Conservation (phyloP, 2,888 invertebrate genomes). For the Cerastis rubricosa region DNA sequence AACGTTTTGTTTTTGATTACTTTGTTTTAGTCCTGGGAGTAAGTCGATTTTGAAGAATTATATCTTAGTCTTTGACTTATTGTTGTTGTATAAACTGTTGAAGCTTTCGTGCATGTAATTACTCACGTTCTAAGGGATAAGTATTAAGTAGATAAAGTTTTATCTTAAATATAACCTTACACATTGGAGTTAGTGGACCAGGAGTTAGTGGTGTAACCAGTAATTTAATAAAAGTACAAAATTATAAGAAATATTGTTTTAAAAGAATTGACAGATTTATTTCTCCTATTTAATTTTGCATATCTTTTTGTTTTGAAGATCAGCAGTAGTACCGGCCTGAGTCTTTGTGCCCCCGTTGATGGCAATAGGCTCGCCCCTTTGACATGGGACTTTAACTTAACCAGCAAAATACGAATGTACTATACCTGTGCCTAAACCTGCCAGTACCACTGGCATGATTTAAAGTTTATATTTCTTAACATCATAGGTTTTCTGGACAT, state of each 20-base stretch:
- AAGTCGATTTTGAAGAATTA: slow-evolving; percentile 29
- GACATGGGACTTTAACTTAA: neutral
- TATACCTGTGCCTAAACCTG: neutral
- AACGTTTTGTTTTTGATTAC: slow-evolving; percentile 54
- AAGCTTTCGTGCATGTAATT: slow-evolving; percentile 33
- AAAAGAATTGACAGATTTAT: neutral
- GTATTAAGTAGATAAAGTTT: neutral
- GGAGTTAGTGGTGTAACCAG: too few species aligned
- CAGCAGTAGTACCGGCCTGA: neutral
- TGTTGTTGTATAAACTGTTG: slow-evolving; percentile 22
- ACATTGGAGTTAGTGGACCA: too few species aligned
- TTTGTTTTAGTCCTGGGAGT: slow-evolving; percentile 31
- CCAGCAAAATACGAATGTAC: neutral
- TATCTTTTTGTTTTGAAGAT: neutral
- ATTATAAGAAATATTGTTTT: neutral
- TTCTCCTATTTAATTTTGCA: neutral
- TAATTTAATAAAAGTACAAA: neutral
- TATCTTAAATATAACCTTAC: neutral
- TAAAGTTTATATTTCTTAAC: neutral
- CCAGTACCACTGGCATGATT: neutral
- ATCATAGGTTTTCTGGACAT: neutral
- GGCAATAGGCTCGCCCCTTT: neutral
- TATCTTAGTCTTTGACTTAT: slow-evolving; percentile 29
- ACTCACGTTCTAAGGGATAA: slow-evolving; percentile 16
- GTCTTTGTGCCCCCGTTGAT: neutral